These are phyloP conservation scores for Nasonia longicornis DNA, from an alignment of 1,140 invertebrate genomes.

Conservation along the genomic window DNA sequence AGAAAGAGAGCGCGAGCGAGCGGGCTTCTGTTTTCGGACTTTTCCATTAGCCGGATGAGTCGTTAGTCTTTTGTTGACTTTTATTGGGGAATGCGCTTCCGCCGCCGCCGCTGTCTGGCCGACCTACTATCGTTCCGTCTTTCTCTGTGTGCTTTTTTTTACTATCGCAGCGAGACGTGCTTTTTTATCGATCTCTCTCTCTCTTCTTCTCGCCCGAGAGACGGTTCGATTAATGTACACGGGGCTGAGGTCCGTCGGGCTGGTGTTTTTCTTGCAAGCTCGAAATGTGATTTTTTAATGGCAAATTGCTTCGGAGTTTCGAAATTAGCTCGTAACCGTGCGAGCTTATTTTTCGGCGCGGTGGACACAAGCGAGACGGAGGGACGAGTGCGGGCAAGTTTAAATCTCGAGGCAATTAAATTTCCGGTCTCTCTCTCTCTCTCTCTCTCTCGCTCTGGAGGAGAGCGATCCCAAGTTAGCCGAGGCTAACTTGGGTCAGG, in stretches of 20 bases:
- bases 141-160: slow-evolving; percentile 4
- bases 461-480: slow-evolving; percentile 22
- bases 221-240: slow-evolving; percentile 25
- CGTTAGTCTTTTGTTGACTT: slow-evolving; percentile 72
- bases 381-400: background rate
- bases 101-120: slow-evolving; percentile 25
- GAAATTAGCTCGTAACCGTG: background rate
- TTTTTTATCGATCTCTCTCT: slow-evolving; percentile 13
- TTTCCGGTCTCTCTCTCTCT: slow-evolving; percentile 32
- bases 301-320: background rate
- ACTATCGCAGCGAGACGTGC: no score
- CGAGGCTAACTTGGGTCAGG: slow-evolving; percentile 20
- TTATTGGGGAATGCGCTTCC: slow-evolving; percentile 64
- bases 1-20: slow-evolving; percentile 44
- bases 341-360: background rate
- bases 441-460: slow-evolving; percentile 10
- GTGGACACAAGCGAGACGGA: background rate
- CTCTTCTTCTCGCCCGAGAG: background rate
- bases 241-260: background rate
- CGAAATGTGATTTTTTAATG: background rate
- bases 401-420: slow-evolving; percentile 45
- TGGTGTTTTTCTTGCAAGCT: background rate
- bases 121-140: background rate
- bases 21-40: slow-evolving; percentile 69
- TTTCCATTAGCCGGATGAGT: slow-evolving; percentile 71